Percentiles rank a stretch among this genome's conserved stretches.
Evolutionary conservation across 2,888 invertebrate genomes (phyloP).

Genomic region (Tachina lurida): DNA sequence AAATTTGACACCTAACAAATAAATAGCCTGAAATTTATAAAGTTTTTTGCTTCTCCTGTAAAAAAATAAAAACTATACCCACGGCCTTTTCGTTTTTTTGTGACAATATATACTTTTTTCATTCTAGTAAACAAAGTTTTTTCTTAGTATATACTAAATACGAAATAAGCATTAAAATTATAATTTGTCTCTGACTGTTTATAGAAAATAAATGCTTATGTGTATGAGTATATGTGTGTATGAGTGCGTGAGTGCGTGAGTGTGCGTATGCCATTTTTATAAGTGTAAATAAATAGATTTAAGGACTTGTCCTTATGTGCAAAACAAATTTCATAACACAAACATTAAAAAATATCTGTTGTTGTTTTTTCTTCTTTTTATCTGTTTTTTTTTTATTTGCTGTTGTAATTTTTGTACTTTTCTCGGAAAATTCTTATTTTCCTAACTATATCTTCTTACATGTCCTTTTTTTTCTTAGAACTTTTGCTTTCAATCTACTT

Average conservation of each 20-base stretch:
- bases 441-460: background rate
- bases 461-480: background rate
- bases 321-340: constrained; percentile 16
- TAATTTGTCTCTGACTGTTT: constrained; percentile 16
- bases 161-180: background rate
- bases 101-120: too few relatives aligned
- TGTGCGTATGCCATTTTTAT: background rate
- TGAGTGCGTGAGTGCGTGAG: background rate
- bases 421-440: constrained; percentile 11
- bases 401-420: background rate
- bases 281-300: constrained; percentile 15
- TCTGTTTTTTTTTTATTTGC: background rate
- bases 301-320: constrained; percentile 24
- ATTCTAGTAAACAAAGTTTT: too few relatives aligned
- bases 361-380: background rate
- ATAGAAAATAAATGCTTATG: too few relatives aligned
- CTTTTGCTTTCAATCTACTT: constrained; percentile 38
- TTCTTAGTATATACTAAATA: too few relatives aligned
- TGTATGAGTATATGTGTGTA: background rate
- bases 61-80: too few relatives aligned
- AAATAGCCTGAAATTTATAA: too few relatives aligned
- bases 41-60: too few relatives aligned
- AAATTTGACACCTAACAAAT: too few relatives aligned
- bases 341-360: constrained; percentile 23
- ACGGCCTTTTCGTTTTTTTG: too few relatives aligned